Evolutionary conservation across 2,797 vertebrate genomes (phyloP), one percentile per base, ranked within the genome.

Genomic region (Antrozous pallidus): DNA sequence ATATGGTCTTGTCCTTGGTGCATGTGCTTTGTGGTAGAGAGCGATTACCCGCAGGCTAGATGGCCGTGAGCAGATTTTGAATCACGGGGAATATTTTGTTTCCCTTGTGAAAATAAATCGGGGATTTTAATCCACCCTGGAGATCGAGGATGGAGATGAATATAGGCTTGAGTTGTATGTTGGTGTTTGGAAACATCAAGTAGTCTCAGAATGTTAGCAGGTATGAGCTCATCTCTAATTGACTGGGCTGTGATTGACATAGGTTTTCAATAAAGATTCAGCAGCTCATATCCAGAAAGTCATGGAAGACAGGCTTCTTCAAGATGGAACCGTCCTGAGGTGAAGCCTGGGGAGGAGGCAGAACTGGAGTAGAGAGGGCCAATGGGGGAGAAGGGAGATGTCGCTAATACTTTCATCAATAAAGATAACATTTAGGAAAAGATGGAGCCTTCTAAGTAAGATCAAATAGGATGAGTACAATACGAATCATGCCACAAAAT

Each of bases 171-270:
- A 84, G 84, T 71, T 80, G 81, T 88, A 69, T 82, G 63, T 45
- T 82, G 61, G 49, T 78, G 45, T 70, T 79, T 69, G n/a, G 67
- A 56, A 93, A 94, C 70, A 74, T 49, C 54, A 84, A 91, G 67
- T 28, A 20, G 20, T 74, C 42, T 88, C 78, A 75, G 47, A 58
- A 2, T 45, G 38, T 83, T 51, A 58, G 65, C 33, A 77, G 87
- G 47, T 75, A 51, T 36, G 56, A 67, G 33, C 73, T 88, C 73
- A 31, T 90, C 67, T 96, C 82, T 96, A 94, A 94, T 94, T 89
- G 93, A 63, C 38, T 82, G 45, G 88, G 40, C 33, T 82, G 40
- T 81, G 74, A 78, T 45, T 61, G 65, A 89, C 16, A 3, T 28
- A 71, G 16, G 58, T 90, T 88, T 92, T 96, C 65, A 91, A n/a